Percentiles rank a stretch among this genome's conserved stretches.
Evolutionary conservation across 1,140 invertebrate species (phyloP).

Genomic region (Tetramorium alpestre): DNA sequence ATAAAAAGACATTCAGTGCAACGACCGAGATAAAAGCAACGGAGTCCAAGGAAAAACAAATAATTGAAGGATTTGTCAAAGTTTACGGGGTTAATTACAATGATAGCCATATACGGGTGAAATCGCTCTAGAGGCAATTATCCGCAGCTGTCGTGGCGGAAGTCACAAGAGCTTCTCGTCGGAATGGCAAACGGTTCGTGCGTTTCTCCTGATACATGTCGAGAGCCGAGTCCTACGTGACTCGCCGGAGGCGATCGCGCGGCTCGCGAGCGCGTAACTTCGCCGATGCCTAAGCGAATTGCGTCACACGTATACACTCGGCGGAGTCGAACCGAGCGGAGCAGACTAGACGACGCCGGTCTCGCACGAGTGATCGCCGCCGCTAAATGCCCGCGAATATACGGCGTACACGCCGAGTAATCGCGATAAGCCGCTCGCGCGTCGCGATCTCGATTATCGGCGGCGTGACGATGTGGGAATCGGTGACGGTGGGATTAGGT

Average conservation of each 20-base stretch:
- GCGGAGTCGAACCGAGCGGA: not conserved
- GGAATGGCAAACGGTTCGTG: not conserved
- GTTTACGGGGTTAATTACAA: slow-evolving; percentile 4
- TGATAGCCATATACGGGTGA: slow-evolving; percentile 5
- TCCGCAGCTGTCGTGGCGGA: slow-evolving; percentile 51
- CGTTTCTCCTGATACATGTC: slow-evolving; percentile 5
- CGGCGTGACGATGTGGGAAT: not conserved
- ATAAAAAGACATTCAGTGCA: not conserved
- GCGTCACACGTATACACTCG: slow-evolving; percentile 31
- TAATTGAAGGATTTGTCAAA: not conserved
- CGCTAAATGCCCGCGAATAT: slow-evolving; percentile 10
- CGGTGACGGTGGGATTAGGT: not conserved
- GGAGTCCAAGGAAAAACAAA: not conserved
- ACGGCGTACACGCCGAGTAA: slow-evolving; percentile 11
- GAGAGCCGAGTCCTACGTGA: slow-evolving; percentile 36
- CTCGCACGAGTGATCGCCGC: slow-evolving; percentile 53
- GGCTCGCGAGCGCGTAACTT: slow-evolving; percentile 40
- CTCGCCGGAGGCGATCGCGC: slow-evolving; percentile 42
- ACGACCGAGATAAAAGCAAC: not conserved
- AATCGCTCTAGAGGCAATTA: slow-evolving; percentile 24
- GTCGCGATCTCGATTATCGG: slow-evolving; percentile 47
- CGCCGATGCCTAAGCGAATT: slow-evolving; percentile 54
- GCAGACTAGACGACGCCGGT: slow-evolving; percentile 70
- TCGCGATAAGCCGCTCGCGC: slow-evolving; percentile 45
- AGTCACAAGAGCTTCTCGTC: slow-evolving; percentile 20